A percentile compares a stretch with the other conserved stretches of the same genome.
Conservation (phyloP, 2,888 invertebrate species). For the Epirrita christyi region DNA sequence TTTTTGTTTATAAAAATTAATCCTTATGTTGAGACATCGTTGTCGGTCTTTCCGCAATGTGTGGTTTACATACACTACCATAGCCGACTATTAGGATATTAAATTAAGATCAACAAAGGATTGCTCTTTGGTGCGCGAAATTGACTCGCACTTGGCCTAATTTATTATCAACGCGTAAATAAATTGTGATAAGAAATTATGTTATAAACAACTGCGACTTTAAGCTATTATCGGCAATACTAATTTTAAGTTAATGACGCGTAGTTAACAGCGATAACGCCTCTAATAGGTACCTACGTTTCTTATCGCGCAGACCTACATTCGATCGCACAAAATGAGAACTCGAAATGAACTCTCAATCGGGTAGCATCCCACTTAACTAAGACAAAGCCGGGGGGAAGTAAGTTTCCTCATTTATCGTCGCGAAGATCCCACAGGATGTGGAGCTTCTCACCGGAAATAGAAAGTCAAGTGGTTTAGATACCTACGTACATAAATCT, state of each 20-base stretch:
- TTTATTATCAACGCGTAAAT: background rate
- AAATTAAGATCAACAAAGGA: no score
- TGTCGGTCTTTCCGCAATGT: no score
- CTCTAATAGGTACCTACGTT: constrained; percentile 10
- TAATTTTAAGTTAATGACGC: constrained; percentile 17
- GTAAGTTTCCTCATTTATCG: constrained; percentile 71
- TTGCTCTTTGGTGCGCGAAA: no score
- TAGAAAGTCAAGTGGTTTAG: constrained; percentile 74
- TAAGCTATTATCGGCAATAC: background rate
- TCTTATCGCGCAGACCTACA: constrained; percentile 38
- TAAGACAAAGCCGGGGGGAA: constrained; percentile 64
- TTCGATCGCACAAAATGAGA: constrained; percentile 35
- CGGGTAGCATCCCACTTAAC: constrained; percentile 53
- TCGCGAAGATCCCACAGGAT: constrained; percentile 63
- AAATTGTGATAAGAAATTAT: background rate
- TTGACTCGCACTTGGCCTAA: no score
- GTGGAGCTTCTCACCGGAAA: constrained; percentile 64
- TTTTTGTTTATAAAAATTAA: no score
- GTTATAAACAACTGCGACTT: background rate
- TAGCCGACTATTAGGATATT: no score
- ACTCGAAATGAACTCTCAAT: constrained; percentile 50
- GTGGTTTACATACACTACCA: no score
- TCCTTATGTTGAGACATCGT: no score
- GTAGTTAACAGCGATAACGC: constrained; percentile 27
- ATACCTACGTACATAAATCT: constrained; percentile 65